Evolutionary conservation across 2,888 invertebrate species (phyloP).

Genomic region (Philereme transversata): DNA sequence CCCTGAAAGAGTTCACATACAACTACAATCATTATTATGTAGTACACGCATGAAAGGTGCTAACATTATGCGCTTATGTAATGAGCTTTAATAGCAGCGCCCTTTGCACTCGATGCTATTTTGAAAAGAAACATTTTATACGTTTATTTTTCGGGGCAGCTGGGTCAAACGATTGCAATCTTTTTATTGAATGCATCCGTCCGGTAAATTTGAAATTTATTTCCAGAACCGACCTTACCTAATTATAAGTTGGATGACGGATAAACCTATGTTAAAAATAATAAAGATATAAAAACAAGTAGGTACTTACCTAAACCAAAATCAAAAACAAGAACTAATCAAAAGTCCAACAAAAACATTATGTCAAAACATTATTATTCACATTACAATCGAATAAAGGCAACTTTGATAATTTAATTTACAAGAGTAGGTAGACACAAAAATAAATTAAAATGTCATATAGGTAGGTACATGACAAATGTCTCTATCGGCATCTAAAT

Average conservation of each 20-base stretch:
- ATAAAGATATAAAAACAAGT: no score
- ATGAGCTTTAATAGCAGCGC: constrained; percentile 53
- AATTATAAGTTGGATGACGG: no score
- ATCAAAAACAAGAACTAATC: no score
- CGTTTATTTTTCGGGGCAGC: constrained; percentile 19
- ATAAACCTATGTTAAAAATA: no score
- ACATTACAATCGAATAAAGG: no score
- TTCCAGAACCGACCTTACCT: background rate
- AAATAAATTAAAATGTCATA: no score
- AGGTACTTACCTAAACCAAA: no score
- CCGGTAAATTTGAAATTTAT: background rate
- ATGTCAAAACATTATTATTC: no score
- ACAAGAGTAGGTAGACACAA: no score
- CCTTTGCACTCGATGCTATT: constrained; percentile 34
- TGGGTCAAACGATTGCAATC: constrained; percentile 14
- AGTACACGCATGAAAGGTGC: constrained; percentile 64
- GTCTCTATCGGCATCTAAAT: no score
- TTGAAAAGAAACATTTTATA: constrained; percentile 30
- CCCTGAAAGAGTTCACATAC: constrained; percentile 53
- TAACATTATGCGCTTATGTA: constrained; percentile 65
- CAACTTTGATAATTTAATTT: no score
- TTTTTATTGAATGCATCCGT: constrained; percentile 1
- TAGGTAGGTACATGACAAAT: background rate
- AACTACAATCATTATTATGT: constrained; percentile 50
- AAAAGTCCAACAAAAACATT: no score